Percentiles rank a stretch among this genome's conserved stretches.
Evolutionary conservation across 2,888 invertebrate genomes (phyloP).

Genomic region (Oegoconia quadripuncta): DNA sequence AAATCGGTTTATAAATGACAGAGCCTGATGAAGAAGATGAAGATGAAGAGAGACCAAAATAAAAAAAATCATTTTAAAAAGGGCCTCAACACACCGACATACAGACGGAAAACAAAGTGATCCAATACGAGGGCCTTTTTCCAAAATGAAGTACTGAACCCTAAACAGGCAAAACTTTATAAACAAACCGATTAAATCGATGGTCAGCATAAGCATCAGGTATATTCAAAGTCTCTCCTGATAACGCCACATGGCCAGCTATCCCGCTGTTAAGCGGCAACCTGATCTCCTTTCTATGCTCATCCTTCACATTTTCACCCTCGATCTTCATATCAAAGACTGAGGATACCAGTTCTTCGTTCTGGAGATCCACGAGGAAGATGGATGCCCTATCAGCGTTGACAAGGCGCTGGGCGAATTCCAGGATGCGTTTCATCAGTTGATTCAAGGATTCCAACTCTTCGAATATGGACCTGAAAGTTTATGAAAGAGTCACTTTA

Average conservation of each 20-base stretch:
- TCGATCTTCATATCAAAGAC: conserved; percentile 84
- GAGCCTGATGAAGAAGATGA: neutral
- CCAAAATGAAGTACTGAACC: no score
- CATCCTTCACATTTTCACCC: conserved; percentile 36
- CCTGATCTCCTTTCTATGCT: conserved; percentile 77
- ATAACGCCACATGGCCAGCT: conserved; percentile 89
- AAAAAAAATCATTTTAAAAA: no score
- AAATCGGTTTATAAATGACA: no score
- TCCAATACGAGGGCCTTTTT: no score
- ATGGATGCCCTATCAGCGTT: conserved; percentile 91
- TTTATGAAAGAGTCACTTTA: no score
- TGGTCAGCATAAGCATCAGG: conserved; percentile 89
- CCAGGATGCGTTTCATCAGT: conserved; percentile 90
- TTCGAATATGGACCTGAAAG: conserved; percentile 89
- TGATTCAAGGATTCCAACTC: conserved; percentile 92
- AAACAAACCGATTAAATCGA: conserved; percentile 81
- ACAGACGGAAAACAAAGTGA: no score
- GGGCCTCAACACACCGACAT: no score
- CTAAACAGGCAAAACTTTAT: no score
- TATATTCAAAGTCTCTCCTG: conserved; percentile 89
- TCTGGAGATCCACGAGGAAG: conserved; percentile 87
- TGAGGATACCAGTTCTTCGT: conserved; percentile 87
- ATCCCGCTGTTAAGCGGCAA: conserved; percentile 89
- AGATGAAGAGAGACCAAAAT: no score
- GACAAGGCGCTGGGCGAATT: conserved; percentile 89